Evolutionary conservation across 2,113 vertebrate genomes (phyloP).

Genomic region (Osmerus eperlanus): DNA sequence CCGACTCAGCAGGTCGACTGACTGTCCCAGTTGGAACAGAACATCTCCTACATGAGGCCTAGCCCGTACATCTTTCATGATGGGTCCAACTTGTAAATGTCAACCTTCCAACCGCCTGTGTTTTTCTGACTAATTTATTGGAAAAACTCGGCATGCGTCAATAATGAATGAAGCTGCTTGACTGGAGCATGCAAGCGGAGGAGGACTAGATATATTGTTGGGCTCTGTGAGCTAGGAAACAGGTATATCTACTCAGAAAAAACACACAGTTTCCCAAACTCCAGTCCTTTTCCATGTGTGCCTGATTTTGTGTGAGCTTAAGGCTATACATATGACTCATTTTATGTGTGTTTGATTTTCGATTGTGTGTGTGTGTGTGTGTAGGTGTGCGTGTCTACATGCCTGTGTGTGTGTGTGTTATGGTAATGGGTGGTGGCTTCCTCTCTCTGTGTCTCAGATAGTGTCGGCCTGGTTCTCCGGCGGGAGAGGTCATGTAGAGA

Average conservation of each 20-base stretch:
- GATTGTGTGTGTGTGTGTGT: neutral
- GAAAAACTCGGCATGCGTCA: conserved; percentile 49
- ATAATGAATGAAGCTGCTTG: conserved; percentile 59
- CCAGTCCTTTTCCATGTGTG: too few species aligned
- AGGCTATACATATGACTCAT: too few species aligned
- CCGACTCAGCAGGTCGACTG: too few species aligned
- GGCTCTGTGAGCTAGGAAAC: neutral
- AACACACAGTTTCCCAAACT: too few species aligned
- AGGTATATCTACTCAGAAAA: too few species aligned
- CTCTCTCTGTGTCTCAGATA: conserved; percentile 10
- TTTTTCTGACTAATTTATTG: conserved; percentile 56
- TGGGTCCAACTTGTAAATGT: conserved; percentile 56
- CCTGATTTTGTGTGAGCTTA: too few species aligned
- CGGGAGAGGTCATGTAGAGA: conserved; percentile 36
- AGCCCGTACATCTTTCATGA: conserved; percentile 54
- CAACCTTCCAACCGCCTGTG: conserved; percentile 48
- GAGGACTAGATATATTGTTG: neutral
- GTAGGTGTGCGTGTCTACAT: neutral
- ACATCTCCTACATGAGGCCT: neutral
- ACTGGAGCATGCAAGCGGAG: conserved; percentile 26
- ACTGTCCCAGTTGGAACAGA: too few species aligned
- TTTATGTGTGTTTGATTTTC: too few species aligned
- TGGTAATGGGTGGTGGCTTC: conserved; percentile 10
- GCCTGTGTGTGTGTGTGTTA: neutral
- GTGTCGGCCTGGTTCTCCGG: neutral